These are phyloP conservation scores for Colinus virginianus DNA, from an alignment of 2,113 vertebrate genomes.

Conservation along the genomic window DNA sequence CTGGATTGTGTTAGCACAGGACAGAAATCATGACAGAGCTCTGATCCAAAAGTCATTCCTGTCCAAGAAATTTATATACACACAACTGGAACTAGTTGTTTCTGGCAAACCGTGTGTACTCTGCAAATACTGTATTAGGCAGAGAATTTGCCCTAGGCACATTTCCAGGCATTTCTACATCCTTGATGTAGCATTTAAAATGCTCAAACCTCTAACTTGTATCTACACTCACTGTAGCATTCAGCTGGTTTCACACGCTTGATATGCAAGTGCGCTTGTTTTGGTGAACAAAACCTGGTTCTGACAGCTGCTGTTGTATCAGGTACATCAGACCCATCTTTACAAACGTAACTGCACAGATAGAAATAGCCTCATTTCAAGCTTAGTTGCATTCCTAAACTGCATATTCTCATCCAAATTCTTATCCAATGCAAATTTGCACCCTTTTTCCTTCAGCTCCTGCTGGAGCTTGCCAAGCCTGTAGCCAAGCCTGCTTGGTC, in stretches of 20 bases:
- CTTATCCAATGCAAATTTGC: neutral
- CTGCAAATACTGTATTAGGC: neutral
- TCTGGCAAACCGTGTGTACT: neutral
- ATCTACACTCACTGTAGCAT: fast-evolving
- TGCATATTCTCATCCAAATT: neutral
- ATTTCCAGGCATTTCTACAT: neutral
- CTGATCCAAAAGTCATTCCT: neutral
- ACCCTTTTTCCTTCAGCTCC: neutral
- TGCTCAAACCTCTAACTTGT: neutral
- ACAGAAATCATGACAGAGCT: neutral
- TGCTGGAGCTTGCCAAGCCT: neutral
- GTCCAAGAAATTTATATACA: neutral
- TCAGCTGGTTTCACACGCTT: neutral
- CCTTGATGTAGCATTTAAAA: neutral
- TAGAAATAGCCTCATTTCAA: neutral
- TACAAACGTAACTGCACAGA: neutral
- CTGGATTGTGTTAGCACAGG: neutral
- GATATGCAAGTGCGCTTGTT: neutral
- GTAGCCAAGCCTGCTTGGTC: neutral
- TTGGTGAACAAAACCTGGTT: neutral
- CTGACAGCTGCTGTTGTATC: neutral
- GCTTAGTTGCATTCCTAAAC: neutral
- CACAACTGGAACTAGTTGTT: neutral
- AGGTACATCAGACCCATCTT: neutral
- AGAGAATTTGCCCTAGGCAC: neutral